phyloP scores from a whole-genome alignment of 2,888 invertebrate genomes.

The Oxytorus armatus region DNA sequence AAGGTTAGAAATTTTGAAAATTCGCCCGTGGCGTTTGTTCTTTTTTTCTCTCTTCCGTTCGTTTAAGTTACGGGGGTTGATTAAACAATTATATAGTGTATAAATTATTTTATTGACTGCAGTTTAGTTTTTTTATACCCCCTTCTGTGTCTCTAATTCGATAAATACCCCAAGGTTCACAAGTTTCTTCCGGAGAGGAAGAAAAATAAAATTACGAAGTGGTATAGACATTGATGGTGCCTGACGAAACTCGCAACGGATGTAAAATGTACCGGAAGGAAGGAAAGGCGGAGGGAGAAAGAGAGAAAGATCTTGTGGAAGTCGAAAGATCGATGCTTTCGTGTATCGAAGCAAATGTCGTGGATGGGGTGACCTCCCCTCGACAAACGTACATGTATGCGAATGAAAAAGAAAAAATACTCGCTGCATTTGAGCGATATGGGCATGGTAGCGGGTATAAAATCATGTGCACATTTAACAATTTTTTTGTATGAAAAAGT shows the following conservation, averaged over 20 bases:
- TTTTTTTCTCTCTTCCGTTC: too few species aligned
- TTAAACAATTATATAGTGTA: too few species aligned
- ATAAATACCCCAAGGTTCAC: background rate
- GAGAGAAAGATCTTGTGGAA: background rate
- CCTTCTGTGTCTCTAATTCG: background rate
- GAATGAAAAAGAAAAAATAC: background rate
- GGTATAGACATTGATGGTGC: background rate
- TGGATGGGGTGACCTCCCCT: constrained; percentile 1
- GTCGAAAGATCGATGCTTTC: constrained; percentile 35
- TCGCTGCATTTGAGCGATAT: background rate
- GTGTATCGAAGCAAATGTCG: constrained; percentile 32
- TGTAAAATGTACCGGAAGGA: background rate
- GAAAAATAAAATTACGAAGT: background rate
- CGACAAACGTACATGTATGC: background rate
- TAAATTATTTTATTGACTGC: too few species aligned
- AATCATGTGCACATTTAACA: too few species aligned
- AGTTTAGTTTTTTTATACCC: too few species aligned
- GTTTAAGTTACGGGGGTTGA: too few species aligned
- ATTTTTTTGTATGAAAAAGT: too few species aligned
- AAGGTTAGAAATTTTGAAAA: too few species aligned
- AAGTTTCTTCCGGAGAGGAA: background rate
- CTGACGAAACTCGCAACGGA: background rate
- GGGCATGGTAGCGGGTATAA: too few species aligned
- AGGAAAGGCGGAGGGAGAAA: too few species aligned
- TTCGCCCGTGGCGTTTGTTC: too few species aligned